phyloP scores from a whole-genome alignment of 2,113 vertebrate species.

The Spea bombifrons region DNA sequence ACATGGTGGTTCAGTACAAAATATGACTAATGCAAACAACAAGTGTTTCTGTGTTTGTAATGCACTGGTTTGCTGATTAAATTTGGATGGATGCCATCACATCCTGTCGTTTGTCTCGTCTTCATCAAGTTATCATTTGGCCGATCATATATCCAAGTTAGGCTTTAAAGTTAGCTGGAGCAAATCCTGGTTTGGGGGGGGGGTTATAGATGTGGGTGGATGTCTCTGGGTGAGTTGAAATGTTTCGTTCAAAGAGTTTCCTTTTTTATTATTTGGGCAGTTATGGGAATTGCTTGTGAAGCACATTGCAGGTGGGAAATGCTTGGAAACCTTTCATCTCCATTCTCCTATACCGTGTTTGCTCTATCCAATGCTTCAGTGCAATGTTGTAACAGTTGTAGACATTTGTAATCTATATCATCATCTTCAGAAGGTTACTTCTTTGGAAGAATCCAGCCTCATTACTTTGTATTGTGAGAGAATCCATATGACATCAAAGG shows the following conservation, averaged over 20 bases:
- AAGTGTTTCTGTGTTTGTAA: neutral
- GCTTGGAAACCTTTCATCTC: constrained; percentile 37
- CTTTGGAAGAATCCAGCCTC: too few relatives aligned
- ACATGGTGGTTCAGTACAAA: too few relatives aligned
- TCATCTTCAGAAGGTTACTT: too few relatives aligned
- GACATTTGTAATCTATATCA: constrained; percentile 4
- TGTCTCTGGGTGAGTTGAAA: constrained; percentile 52
- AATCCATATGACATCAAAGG: too few relatives aligned
- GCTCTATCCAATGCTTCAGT: constrained; percentile 27
- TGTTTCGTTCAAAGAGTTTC: constrained; percentile 49
- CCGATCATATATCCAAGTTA: constrained; percentile 16
- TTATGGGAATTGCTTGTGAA: constrained; percentile 43
- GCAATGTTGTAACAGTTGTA: constrained; percentile 23
- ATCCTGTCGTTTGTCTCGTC: constrained; percentile 25
- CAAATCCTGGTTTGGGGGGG: constrained; percentile 22
- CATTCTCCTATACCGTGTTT: constrained; percentile 9
- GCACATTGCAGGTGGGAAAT: constrained; percentile 35
- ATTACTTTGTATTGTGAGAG: too few relatives aligned
- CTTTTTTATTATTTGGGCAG: constrained; percentile 45
- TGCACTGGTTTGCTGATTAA: neutral
- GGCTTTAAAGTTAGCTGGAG: constrained; percentile 33
- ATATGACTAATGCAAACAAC: too few relatives aligned
- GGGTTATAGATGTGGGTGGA: constrained; percentile 36
- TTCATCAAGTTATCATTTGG: neutral
- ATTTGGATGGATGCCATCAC: neutral